These are phyloP conservation scores for Celastrina argiolus DNA, from an alignment of 2,888 invertebrate species.

Conservation along the genomic window DNA sequence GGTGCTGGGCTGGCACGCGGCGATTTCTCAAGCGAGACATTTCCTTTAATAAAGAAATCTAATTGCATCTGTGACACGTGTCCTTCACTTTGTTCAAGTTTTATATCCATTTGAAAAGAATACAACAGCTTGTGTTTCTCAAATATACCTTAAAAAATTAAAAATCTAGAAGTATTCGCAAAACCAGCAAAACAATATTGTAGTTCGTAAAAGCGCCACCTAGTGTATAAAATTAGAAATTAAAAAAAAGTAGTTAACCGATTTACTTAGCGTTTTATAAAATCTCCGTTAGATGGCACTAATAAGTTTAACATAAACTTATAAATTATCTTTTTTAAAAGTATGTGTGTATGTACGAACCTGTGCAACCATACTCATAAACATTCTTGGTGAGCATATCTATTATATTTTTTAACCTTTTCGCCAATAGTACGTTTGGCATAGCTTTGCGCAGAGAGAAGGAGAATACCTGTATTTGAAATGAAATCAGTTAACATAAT, in stretches of 20 bases:
- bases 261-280: background rate
- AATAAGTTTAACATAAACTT: background rate
- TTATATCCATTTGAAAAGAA: slow-evolving; percentile 93
- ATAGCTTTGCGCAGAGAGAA: slow-evolving; percentile 89
- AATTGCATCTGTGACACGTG: slow-evolving; percentile 83
- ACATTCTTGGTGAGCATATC: slow-evolving; percentile 91
- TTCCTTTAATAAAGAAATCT: slow-evolving; percentile 95
- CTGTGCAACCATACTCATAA: slow-evolving; percentile 94
- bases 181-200: background rate
- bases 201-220: background rate
- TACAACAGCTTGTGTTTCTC: slow-evolving; percentile 93
- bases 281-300: background rate
- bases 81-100: slow-evolving; percentile 84
- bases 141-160: slow-evolving; percentile 82
- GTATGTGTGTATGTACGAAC: slow-evolving; percentile 44
- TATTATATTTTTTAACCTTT: slow-evolving; percentile 88
- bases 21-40: slow-evolving; percentile 86
- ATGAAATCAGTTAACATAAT: background rate
- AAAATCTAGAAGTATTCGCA: background rate
- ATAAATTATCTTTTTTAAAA: background rate
- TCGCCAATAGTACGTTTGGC: slow-evolving; percentile 86
- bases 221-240: background rate
- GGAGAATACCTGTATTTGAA: slow-evolving; percentile 80
- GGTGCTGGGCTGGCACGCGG: slow-evolving; percentile 80
- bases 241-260: background rate